Evolutionary conservation across 2,888 invertebrate genomes (phyloP), one percentile per base, ranked within the genome.

Genomic region (Drosophila acutilabella): DNA sequence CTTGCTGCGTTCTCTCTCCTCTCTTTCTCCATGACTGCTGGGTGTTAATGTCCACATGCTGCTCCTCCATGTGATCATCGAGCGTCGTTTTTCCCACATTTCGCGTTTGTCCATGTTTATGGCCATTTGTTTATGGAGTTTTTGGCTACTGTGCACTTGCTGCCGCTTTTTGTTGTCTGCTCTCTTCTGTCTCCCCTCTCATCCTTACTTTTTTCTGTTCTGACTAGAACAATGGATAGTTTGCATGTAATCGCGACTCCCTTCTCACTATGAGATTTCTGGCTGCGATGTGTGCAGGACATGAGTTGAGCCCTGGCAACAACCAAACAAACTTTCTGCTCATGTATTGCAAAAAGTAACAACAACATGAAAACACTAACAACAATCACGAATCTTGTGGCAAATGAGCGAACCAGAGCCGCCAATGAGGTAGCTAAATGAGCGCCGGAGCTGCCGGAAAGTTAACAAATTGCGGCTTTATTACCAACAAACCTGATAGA

Each of bases 351-450:
- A 45, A 45, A 41, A 45, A 40, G 53, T 11, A 11, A 53, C 54
- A 64, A 33, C 56, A 75, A 61, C 51, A 13, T 14, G 53, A 38
- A 47, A 60, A 23, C 67, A 67, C n/a, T 16, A 75, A 59, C 71
- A 64, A 58, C 75, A 68, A 81, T 84, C 84, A 84, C 78, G 81
- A 86, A 65, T 78, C 67, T 67, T 64, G 58, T 64, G 78, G 64
- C 80, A 87, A 83, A 82, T 75, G 67, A 86, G 84, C 71, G 75
- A 83, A 30, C 78, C 87, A 84, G 76, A 84, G 83, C 85, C 85
- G 83, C 85, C 83, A 89, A 89, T 87, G 88, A 89, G 89, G 89
- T 89, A 89, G 83, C 83, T 89, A 84, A 84, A 84, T 84, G 83
- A 84, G 85, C 67, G 30, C 14, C 47, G 70, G 64, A 60, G 60